Base-by-base conservation (phyloP, 2,113 vertebrate species). In the Brachyistius frenatus region DNA sequence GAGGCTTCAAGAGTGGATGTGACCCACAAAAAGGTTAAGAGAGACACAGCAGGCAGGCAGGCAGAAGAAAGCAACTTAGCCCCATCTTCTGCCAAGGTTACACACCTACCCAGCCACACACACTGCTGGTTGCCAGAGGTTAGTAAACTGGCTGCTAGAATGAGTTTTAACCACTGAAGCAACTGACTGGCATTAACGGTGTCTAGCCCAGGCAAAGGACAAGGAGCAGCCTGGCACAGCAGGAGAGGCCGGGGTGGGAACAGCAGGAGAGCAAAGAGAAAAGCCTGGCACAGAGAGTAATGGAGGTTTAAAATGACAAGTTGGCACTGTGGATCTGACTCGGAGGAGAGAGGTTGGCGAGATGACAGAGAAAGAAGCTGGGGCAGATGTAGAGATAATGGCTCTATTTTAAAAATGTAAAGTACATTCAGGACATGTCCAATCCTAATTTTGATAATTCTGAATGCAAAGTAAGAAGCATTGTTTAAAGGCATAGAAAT, bases 201-300 rank as follows among this genome's bases (percentile, higher is more conserved):
- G 39, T 77, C 41, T 15, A 78, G 47, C 23, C 60, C 35, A 53
- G 73, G 31, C 68, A 55, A 61, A 79, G 49, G 67, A 68, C 73
- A 84, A 76, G 32, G 58, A 76, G 56, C 46, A 84, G 73, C 53
- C 52, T 55, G 65, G 54, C 69, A 60, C 55, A 10, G 47, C 56
- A 65, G 50, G 53, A 75, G 46, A 70, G 46, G 68, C 30, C 66
- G 37, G 33, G 73, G 15, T 60, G 53, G 52, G 61, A 64, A 23
- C 52, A 56, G 47, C 6, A 15, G 39, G 32, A 23, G 41, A 56
- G 31, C 63, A 35, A 66, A 73, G 62, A 80, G 33, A 57, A n/a
- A 47, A 32, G 52, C 30, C 53, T 2, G 33, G 7, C 35, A 44
- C 46, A 36, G 32, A 1, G 60, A 60, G 31, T 56, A 68, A 53